Evolutionary conservation across 2,797 vertebrate species (phyloP).

Genomic region (Mormyrops attenuatus): DNA sequence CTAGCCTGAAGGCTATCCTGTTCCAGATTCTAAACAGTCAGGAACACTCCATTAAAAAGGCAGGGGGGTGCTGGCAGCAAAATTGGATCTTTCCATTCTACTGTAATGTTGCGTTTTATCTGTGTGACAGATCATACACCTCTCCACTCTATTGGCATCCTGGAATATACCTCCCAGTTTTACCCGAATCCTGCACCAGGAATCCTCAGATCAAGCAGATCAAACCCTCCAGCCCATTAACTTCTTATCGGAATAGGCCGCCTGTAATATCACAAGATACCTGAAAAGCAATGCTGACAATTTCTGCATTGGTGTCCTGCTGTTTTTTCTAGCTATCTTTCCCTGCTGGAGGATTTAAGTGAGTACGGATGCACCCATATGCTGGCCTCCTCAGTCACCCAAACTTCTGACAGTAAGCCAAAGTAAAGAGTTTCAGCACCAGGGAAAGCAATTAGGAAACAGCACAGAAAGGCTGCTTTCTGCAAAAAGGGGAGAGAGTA

Average conservation of each 20-base stretch:
- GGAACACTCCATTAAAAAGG: background rate
- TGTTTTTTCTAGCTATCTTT: background rate
- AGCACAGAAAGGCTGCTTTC: background rate
- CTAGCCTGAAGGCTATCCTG: background rate
- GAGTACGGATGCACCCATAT: background rate
- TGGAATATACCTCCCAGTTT: background rate
- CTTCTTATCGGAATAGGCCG: background rate
- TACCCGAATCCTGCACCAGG: background rate
- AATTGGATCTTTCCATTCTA: background rate
- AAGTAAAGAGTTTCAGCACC: background rate
- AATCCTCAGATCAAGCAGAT: background rate
- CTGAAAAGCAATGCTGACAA: background rate
- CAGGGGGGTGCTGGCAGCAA: background rate
- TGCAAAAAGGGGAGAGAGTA: background rate
- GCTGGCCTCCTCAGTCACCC: background rate
- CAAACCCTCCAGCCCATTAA: background rate
- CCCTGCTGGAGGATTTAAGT: background rate
- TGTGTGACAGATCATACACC: background rate
- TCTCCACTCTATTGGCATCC: background rate
- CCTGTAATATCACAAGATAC: background rate
- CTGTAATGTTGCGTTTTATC: background rate
- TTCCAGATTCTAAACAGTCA: constrained; percentile 3
- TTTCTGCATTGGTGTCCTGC: background rate
- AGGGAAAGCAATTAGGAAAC: background rate
- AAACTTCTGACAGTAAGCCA: background rate